These are phyloP conservation scores for Salarias fasciatus DNA, from an alignment of 2,797 vertebrate genomes.

Conservation along the genomic window DNA sequence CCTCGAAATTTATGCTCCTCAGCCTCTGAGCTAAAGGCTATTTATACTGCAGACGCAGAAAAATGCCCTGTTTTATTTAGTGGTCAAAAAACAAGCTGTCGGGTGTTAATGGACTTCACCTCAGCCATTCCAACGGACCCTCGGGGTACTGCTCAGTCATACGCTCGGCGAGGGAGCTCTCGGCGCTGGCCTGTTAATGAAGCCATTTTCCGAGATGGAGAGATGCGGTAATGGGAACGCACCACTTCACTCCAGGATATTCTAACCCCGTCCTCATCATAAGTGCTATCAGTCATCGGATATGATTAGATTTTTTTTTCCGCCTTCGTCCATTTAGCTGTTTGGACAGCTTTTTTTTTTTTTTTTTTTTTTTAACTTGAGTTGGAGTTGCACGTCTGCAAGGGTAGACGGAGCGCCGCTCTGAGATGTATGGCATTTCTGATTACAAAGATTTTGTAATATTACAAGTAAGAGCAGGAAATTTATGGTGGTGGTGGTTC, in stretches of 20 bases:
- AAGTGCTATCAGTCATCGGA: conserved; percentile 76
- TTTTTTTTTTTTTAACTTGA: conserved; percentile 8
- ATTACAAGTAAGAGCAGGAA: conserved; percentile 4
- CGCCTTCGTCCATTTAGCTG: conserved; percentile 48
- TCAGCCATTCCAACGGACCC: conserved; percentile 65
- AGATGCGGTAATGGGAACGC: conserved; percentile 72
- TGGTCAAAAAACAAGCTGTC: conserved; percentile 76
- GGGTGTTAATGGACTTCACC: conserved; percentile 80
- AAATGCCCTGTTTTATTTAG: conserved; percentile 76
- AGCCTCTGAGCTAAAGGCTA: conserved; percentile 47
- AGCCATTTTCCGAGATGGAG: conserved; percentile 74
- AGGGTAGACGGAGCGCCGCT: background rate
- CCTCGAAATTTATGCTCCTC: conserved; percentile 11
- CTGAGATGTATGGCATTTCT: background rate
- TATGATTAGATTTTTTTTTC: conserved; percentile 52
- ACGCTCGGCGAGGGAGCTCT: conserved; percentile 66
- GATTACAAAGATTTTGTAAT: conserved; percentile 15
- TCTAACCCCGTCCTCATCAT: conserved; percentile 72
- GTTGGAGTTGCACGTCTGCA: background rate
- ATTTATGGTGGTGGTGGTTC: conserved; percentile 6
- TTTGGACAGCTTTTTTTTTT: conserved; percentile 22
- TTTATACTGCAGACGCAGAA: conserved; percentile 59
- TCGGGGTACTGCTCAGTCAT: conserved; percentile 62
- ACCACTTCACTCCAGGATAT: conserved; percentile 75
- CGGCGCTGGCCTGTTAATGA: conserved; percentile 71